phyloP scores from a whole-genome alignment of 2,888 invertebrate species.

The Trichacis sp. region DNA sequence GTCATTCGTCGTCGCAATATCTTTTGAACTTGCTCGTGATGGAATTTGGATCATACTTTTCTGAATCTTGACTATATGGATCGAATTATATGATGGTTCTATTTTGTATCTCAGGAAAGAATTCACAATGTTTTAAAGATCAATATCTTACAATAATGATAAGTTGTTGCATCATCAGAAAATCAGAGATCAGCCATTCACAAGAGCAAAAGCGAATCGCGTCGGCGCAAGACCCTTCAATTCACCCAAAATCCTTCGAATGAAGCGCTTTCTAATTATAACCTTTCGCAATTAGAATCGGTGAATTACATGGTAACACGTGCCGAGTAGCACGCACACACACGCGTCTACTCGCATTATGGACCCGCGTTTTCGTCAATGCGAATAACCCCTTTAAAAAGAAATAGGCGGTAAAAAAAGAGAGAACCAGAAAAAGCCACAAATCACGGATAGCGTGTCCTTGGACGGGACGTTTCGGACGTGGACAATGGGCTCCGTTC shows the following conservation, averaged over 20 bases:
- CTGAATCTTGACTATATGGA: too few species aligned
- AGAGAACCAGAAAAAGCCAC: slow-evolving; percentile 31
- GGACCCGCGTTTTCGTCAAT: slow-evolving; percentile 47
- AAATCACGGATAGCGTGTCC: slow-evolving; percentile 51
- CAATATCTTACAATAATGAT: too few species aligned
- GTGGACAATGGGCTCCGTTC: slow-evolving; percentile 57
- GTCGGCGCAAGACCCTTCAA: slow-evolving; percentile 47
- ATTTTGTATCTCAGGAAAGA: too few species aligned
- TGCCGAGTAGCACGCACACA: slow-evolving; percentile 44
- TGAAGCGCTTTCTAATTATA: slow-evolving; percentile 65
- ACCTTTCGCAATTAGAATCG: slow-evolving; percentile 61
- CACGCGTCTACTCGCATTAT: slow-evolving; percentile 32
- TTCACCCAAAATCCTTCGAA: slow-evolving; percentile 64
- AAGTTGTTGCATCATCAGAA: too few species aligned
- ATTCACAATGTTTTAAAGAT: too few species aligned
- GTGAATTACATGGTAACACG: slow-evolving; percentile 51
- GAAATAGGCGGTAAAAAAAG: too few species aligned
- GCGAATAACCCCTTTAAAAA: slow-evolving; percentile 54
- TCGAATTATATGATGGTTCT: too few species aligned
- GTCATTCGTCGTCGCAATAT: too few species aligned
- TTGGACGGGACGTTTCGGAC: slow-evolving; percentile 57
- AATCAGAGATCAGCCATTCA: too few species aligned
- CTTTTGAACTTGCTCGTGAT: too few species aligned
- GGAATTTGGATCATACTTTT: too few species aligned
- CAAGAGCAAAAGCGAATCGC: too few species aligned